Conservation (phyloP, 2,888 invertebrate species). For the Stenolophus ochropezus region DNA sequence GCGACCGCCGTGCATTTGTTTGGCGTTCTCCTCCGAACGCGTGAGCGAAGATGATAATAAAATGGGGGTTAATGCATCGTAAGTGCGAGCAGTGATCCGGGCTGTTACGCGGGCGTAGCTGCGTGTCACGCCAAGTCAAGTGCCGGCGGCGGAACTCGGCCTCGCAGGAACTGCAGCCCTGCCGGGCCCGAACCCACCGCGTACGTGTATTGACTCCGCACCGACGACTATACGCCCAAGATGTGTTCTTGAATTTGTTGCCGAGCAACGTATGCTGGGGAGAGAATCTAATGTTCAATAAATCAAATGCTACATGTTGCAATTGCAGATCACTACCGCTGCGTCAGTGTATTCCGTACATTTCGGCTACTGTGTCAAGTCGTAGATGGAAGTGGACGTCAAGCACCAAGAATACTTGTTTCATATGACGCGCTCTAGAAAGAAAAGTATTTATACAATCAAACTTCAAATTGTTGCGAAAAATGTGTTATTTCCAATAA, state of each 20-base stretch:
- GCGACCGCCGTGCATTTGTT: conserved; percentile 43
- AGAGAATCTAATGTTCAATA: not conserved
- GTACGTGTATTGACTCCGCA: conserved; percentile 32
- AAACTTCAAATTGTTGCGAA: too few relatives aligned
- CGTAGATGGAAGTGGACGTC: too few relatives aligned
- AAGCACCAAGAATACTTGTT: too few relatives aligned
- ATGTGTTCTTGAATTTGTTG: conserved; percentile 38
- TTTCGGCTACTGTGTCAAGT: not conserved
- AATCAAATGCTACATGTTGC: not conserved
- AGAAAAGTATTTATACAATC: too few relatives aligned
- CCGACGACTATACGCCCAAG: conserved; percentile 1
- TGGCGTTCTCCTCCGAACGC: conserved; percentile 26
- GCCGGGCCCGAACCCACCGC: not conserved
- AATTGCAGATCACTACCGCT: not conserved
- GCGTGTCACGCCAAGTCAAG: conserved; percentile 49
- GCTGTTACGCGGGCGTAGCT: conserved; percentile 47
- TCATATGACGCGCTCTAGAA: too few relatives aligned
- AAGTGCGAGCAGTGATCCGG: conserved; percentile 58
- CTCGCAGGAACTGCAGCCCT: conserved; percentile 12
- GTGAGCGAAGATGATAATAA: conserved; percentile 57
- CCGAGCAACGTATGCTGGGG: not conserved
- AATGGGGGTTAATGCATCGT: conserved; percentile 58
- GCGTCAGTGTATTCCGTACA: not conserved
- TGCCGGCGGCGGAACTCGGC: conserved; percentile 11
- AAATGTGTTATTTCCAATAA: too few relatives aligned